A percentile compares a stretch with the other conserved stretches of the same genome.
Evolutionary conservation across 2,113 vertebrate species (phyloP).

Genomic region (Aplodontia rufa): DNA sequence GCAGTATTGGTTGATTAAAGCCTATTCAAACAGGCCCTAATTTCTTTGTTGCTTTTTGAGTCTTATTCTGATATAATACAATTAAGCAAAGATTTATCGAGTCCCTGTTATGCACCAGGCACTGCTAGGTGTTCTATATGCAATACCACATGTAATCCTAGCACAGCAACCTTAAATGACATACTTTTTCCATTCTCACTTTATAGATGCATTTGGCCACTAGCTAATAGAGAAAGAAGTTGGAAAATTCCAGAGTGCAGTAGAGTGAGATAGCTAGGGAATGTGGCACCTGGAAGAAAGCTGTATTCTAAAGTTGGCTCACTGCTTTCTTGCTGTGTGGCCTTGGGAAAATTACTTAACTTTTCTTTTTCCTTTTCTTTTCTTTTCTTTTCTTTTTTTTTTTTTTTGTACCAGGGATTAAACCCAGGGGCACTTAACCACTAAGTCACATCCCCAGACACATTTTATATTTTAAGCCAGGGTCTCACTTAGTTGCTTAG

Average conservation of each 20-base stretch:
- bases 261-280: not conserved
- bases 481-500: too few species aligned
- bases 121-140: not conserved
- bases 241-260: not conserved
- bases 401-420: too few species aligned
- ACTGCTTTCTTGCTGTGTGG: not conserved
- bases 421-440: too few species aligned
- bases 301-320: not conserved
- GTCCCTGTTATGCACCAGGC: not conserved
- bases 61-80: not conserved
- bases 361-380: too few species aligned
- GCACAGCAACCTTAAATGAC: not conserved
- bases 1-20: not conserved
- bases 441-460: too few species aligned
- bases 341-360: not conserved
- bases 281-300: not conserved
- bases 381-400: too few species aligned
- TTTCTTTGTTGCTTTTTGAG: conserved; percentile 6
- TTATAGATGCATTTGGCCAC: not conserved
- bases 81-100: conserved; percentile 11
- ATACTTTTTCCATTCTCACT: not conserved
- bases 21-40: not conserved
- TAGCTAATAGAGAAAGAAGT: conserved; percentile 28
- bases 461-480: too few species aligned
- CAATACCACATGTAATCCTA: not conserved